Percentiles rank a stretch among this genome's conserved stretches.
These are phyloP conservation scores for Suncus etruscus DNA, from an alignment of 2,113 vertebrate genomes.

Conservation along the genomic window DNA sequence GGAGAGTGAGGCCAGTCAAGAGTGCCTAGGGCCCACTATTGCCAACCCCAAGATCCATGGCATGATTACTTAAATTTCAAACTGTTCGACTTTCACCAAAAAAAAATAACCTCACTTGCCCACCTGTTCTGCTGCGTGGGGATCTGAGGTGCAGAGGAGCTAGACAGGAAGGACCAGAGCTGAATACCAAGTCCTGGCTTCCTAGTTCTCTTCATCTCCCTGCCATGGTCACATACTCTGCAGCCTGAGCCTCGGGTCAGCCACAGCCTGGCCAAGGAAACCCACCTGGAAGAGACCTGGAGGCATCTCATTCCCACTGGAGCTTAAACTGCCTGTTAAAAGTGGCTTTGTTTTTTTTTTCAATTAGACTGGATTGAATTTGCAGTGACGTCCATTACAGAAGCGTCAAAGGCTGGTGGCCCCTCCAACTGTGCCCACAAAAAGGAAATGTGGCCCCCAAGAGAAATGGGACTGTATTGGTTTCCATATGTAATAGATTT, in stretches of 20 bases:
- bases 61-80: neutral
- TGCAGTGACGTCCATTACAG: slow-evolving; percentile 75
- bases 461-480: slow-evolving; percentile 83
- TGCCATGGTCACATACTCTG: neutral
- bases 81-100: neutral
- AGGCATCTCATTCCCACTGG: slow-evolving; percentile 70
- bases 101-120: neutral
- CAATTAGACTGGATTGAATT: slow-evolving; percentile 81
- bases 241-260: no score
- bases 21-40: neutral
- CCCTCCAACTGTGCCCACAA: slow-evolving; percentile 81
- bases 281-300: slow-evolving; percentile 62
- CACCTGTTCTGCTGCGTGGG: neutral
- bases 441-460: slow-evolving; percentile 79
- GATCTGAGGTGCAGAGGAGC: neutral
- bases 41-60: neutral
- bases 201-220: neutral
- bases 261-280: neutral
- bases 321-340: slow-evolving; percentile 78
- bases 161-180: neutral
- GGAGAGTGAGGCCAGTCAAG: neutral
- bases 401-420: slow-evolving; percentile 75
- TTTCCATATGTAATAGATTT: slow-evolving; percentile 86
- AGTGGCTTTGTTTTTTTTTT: slow-evolving; percentile 80
- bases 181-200: neutral